A percentile compares a stretch with the other conserved stretches of the same genome.
phyloP scores from a whole-genome alignment of 2,113 vertebrate species.

The Leptosomus discolor region DNA sequence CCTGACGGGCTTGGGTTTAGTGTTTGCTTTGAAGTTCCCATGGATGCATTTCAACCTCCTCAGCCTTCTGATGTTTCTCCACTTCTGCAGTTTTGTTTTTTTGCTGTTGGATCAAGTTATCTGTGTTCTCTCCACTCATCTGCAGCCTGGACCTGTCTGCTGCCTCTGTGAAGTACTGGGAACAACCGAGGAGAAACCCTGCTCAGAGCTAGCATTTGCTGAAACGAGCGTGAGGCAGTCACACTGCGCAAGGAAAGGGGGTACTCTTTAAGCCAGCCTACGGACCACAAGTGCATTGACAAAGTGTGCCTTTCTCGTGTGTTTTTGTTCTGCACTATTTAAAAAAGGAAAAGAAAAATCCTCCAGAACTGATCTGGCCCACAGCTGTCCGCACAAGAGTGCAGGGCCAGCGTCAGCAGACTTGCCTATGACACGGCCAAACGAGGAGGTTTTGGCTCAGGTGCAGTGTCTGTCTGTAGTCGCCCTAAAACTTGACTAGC shows the following conservation, averaged over 20 bases:
- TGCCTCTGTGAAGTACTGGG: neutral
- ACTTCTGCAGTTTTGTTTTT: neutral
- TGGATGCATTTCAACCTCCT: fast-evolving
- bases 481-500: too few relatives aligned
- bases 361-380: neutral
- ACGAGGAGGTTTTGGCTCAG: neutral
- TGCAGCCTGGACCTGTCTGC: neutral
- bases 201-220: fast-evolving
- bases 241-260: fast-evolving
- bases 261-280: neutral
- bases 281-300: fast-evolving
- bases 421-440: fast-evolving
- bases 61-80: neutral
- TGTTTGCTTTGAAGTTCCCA: neutral
- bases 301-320: neutral
- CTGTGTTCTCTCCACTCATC: fast-evolving
- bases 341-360: neutral
- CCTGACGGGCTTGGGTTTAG: neutral
- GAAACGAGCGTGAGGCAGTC: fast-evolving
- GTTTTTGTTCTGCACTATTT: neutral
- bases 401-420: neutral
- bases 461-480: too few relatives aligned
- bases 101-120: neutral
- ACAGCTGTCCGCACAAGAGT: neutral
- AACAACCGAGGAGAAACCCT: neutral